Percentiles rank a stretch among this genome's conserved stretches.
Conservation (phyloP, 2,888 invertebrate species). For the Leptinotarsa peninsularis region DNA sequence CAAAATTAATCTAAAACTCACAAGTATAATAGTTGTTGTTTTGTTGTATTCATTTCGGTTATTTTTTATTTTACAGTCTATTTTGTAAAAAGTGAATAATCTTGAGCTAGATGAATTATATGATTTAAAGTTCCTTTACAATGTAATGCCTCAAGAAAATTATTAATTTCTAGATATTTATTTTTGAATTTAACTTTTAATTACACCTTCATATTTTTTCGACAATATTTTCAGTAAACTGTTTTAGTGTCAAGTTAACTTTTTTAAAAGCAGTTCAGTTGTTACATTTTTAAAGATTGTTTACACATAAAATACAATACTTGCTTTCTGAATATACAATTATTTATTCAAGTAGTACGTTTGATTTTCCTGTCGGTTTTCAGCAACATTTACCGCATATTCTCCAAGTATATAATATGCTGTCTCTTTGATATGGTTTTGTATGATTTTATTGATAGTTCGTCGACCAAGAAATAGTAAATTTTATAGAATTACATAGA, state of each 20-base stretch:
- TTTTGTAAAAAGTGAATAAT: conserved; percentile 32
- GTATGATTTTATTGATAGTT: no score
- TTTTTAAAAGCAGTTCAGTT: conserved; percentile 49
- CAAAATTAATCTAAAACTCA: conserved; percentile 37
- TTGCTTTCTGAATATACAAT: conserved; percentile 49
- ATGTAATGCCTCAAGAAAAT: conserved; percentile 7
- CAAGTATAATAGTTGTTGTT: conserved; percentile 53
- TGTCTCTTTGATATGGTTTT: no score
- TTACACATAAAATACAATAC: conserved; percentile 50
- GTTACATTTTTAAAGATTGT: conserved; percentile 54
- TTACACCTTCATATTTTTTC: conserved; percentile 27
- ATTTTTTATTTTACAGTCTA: conserved; percentile 46
- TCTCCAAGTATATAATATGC: no score
- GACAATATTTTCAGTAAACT: conserved; percentile 42
- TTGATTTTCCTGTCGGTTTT: conserved; percentile 5
- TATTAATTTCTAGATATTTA: conserved; percentile 13
- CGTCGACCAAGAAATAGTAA: no score
- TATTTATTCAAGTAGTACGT: conserved; percentile 35
- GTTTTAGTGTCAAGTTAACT: conserved; percentile 43
- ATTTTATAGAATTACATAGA: no score
- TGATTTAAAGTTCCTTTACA: conserved; percentile 30
- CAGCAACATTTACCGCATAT: no score
- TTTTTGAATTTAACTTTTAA: conserved; percentile 19
- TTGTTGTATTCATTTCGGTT: conserved; percentile 51
- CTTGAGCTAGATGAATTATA: conserved; percentile 32